Base-by-base conservation (phyloP, 2,888 invertebrate genomes). In the Laothoe populi region DNA sequence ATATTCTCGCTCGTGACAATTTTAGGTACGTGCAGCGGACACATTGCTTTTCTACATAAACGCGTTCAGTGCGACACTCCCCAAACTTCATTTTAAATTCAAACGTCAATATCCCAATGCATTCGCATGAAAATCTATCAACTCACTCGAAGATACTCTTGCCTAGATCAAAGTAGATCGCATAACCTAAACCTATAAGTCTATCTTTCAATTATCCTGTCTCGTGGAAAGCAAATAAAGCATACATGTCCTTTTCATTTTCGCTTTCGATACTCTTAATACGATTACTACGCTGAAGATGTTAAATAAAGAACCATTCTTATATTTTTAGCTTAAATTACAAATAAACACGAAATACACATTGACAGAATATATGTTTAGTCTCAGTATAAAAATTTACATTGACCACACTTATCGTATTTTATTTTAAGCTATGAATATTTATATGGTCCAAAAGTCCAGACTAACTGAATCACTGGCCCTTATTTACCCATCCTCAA, bases 131-230 rank as follows among this genome's bases (percentile, higher is more conserved):
- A 42, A 42, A 53, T 61, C 60, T 38, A 61, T 61, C 60, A 53
- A 61, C 49, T 58, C 45, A 46, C 26, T 23, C 40, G 48, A 53
- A 62, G 59, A 58, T 58, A 58, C 46, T 58, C 26, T 24, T 58
- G 58, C 45, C 60, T 57, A 60, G 53, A 71, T 75, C 69, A 72
- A 77, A 79, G 79, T 77, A 81, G 77, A 80, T 81, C 79, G 79
- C 77, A 86, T 81, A 85, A 86, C 82, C 81, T 83, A 82, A 84
- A 84, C 82, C 79, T 83, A 89, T 90, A 87, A 89, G 90, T 89
- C 86, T 86, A 85, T 83, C 82, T 84, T 90, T 88, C 87, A 90
- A 89, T 90, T 89, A 88, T 87, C 83, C 78, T 83, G 84, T 86
- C 86, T 83, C 83, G 80, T 70, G 78, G 80, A 80, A 75, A 82